Evolutionary conservation across 2,888 invertebrate species (phyloP), one percentile per base, ranked within the genome.

Genomic region (Rhagonycha lutea): DNA sequence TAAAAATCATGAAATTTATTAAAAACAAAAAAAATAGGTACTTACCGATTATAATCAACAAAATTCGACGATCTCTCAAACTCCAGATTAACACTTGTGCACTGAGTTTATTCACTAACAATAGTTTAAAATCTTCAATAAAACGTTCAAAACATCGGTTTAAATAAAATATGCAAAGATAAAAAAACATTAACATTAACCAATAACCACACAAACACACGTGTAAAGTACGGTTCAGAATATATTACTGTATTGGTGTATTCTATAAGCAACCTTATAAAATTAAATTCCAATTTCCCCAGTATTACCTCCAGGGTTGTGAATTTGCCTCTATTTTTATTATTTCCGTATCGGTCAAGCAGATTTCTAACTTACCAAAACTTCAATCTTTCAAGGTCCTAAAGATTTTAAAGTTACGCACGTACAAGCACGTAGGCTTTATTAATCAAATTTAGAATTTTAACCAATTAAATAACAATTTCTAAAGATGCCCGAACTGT

Each of bases 401-500:
- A 2, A 47, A 47, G n/a, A 47, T 47, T 47, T 47, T 7, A 8
- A 47, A 47, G 47, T 1, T n/a, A 47, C 47, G n/a, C n/a, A 47
- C 47, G 7, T 18, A 18, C 18, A 18, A 18, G n/a, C 47, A 47
- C 47, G 47, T 47, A 47, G n/a, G 47, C n/a, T 47, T 47, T 47
- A n/a, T 47, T n/a, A 47, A 47, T n/a, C 47, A n/a, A 47, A 47
- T 47, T 47, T 47, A 47, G 18, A 47, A n/a, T 7, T 47, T 2
- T 8, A 14, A 10, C 18, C 1, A 14, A 69, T 60, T 28, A 67
- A 61, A 14, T 62, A 47, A 61, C 14, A 70, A 68, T 18, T n/a
- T 14, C 28, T 70, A 70, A 74, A 69, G 32, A 77, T 77, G 75
- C 79, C 79, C 10, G 69, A 75, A 32, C 70, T 79, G 72, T 72